phyloP scores from a whole-genome alignment of 2,797 vertebrate species.

The Natrix natrix region DNA sequence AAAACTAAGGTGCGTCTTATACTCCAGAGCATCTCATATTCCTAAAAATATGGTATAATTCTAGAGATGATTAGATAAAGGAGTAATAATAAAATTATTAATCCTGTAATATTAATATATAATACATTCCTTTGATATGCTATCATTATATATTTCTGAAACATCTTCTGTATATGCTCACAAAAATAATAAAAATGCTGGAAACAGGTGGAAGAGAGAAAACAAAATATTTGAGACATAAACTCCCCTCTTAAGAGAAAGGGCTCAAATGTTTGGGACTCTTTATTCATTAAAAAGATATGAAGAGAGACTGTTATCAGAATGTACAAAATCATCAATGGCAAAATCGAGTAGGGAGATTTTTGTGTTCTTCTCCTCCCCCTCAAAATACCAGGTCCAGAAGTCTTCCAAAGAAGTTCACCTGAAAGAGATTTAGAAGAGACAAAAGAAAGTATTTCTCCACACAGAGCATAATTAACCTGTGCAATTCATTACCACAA shows the following conservation, averaged over 20 bases:
- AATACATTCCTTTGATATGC: background rate
- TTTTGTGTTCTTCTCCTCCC: background rate
- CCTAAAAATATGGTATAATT: background rate
- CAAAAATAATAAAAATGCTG: background rate
- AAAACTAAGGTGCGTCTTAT: no score
- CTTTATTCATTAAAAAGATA: background rate
- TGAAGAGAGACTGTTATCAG: background rate
- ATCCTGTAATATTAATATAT: background rate
- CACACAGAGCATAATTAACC: background rate
- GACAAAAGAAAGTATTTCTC: background rate
- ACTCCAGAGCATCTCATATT: no score
- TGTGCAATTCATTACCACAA: background rate
- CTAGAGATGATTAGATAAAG: background rate
- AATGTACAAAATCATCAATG: background rate
- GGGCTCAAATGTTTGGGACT: background rate
- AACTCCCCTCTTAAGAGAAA: background rate
- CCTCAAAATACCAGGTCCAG: background rate
- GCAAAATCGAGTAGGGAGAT: background rate
- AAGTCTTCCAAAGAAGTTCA: background rate
- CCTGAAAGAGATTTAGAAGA: background rate
- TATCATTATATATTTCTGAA: background rate
- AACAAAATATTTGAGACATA: background rate
- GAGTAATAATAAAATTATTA: background rate
- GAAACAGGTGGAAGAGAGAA: background rate
- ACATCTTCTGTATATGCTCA: background rate